Evolutionary conservation across 1,140 invertebrate genomes (phyloP), one percentile per base, ranked within the genome.

Genomic region (Drosophila azteca): DNA sequence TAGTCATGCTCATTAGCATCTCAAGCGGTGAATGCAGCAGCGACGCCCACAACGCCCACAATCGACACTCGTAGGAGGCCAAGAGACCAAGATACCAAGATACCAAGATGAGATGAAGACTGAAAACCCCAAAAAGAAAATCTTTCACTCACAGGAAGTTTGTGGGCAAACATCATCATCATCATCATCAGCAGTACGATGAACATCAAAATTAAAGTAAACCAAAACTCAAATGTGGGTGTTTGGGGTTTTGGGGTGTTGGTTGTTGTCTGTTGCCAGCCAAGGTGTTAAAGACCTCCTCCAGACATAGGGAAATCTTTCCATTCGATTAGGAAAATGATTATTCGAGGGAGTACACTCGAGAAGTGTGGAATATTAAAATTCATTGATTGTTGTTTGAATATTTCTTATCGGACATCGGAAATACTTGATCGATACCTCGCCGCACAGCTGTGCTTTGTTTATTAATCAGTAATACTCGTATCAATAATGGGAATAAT

Each of bases 1-100:
- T 85, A 85, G 81, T 85, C 81, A 85, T 85, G 81, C 81, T 85
- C 81, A 85, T 85, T 85, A 87, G 81, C 81, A 85, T 85, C 82
- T 50, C 53, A 54, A 59, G 63, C 78, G 66, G 75, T 76, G 80
- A 74, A 62, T 77, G 74, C 74, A 76, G 17, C 75, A 79, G 41
- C 31, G 49, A 61, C 74, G 62, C 76, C 73, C 69, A 66, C 70
- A 72, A 72, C 72, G 79, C 53, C 53, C 51, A 64, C 77, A 64
- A 57, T 48, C 71, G 29, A 52, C 59, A 65, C 71, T 75, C 48
- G 61, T 63, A 45, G 61, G 61, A 63, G 61, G 13, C 26, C 41
- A 22, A 57, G n/a, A 44, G 43, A 31, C 8, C 22, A 49, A 49
- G 11, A 13, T 3, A 49, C 20, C 48, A 35, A 24, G 0, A 20